These are phyloP conservation scores for Caenorhabditis afra DNA, from an alignment of 2,888 invertebrate species.

Conservation along the genomic window DNA sequence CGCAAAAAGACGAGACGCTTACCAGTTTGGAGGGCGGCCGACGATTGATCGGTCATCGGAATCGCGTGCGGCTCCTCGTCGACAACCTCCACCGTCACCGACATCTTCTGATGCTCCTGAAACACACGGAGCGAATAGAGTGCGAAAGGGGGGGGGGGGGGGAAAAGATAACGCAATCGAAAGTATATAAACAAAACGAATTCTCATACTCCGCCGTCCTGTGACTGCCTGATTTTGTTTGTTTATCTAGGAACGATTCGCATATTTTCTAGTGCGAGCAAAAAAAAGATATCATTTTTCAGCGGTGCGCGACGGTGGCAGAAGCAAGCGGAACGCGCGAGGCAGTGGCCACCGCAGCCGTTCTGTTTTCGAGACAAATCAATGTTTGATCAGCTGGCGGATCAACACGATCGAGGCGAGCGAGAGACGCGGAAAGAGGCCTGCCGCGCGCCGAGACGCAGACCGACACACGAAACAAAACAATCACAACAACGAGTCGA, in stretches of 20 bases:
- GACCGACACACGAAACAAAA: conserved; percentile 2
- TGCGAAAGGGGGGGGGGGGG: conserved; percentile 2
- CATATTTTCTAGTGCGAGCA: too few relatives aligned
- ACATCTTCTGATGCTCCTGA: conserved; percentile 38
- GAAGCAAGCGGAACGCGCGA: conserved; percentile 32
- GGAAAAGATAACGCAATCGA: not conserved
- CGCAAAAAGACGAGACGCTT: not conserved
- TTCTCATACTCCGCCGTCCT: conserved; percentile 15
- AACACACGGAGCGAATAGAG: conserved; percentile 5
- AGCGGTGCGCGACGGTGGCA: conserved; percentile 13
- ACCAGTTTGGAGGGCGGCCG: conserved; percentile 8
- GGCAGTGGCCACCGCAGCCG: conserved; percentile 19
- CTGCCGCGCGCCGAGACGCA: not conserved
- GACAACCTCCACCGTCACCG: conserved; percentile 55
- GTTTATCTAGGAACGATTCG: conserved; percentile 25
- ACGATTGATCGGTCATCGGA: conserved; percentile 6
- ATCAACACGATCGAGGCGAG: conserved; percentile 41
- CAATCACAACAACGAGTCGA: conserved; percentile 35
- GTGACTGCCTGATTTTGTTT: conserved; percentile 19
- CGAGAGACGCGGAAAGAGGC: not conserved
- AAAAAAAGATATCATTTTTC: conserved; percentile 41
- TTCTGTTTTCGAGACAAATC: conserved; percentile 53
- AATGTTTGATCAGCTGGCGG: conserved; percentile 59
- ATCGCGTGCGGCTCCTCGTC: conserved; percentile 30
- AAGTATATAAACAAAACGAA: conserved; percentile 56